Conservation (phyloP, 2,797 vertebrate species). For the Thaleichthys pacificus region DNA sequence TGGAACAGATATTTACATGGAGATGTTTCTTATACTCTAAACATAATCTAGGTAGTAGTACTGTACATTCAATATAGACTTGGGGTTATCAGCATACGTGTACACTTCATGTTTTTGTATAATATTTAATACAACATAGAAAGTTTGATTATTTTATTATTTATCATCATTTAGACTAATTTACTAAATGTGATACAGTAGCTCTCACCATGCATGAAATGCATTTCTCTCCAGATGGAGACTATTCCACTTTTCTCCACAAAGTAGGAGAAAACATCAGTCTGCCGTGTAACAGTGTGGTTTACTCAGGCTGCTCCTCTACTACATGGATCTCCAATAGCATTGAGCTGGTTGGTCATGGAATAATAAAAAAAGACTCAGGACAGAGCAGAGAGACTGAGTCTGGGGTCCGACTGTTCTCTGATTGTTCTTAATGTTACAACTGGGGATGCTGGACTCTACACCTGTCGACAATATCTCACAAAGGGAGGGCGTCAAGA, state of each 20-base stretch:
- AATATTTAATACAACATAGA: background rate
- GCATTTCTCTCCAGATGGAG: background rate
- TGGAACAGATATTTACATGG: background rate
- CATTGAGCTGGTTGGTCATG: no score
- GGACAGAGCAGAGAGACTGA: background rate
- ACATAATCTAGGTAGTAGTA: no score
- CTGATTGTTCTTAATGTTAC: background rate
- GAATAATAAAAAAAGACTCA: background rate
- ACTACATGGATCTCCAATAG: background rate
- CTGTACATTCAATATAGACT: background rate
- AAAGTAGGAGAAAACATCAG: background rate
- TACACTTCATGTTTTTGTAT: background rate
- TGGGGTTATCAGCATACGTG: background rate
- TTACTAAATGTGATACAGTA: background rate
- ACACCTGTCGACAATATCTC: background rate
- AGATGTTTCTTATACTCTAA: background rate
- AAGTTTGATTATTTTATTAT: background rate
- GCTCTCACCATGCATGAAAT: background rate
- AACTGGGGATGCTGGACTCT: background rate
- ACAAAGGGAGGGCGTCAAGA: background rate
- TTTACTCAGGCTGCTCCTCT: conserved; percentile 13
- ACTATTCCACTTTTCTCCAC: background rate
- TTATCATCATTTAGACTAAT: background rate
- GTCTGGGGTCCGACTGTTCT: conserved; percentile 5
- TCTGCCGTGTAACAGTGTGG: conserved; percentile 10